Percentiles rank a stretch among this genome's conserved stretches.
These are phyloP conservation scores for Incurvaria masculella DNA, from an alignment of 2,888 invertebrate species.

Conservation along the genomic window DNA sequence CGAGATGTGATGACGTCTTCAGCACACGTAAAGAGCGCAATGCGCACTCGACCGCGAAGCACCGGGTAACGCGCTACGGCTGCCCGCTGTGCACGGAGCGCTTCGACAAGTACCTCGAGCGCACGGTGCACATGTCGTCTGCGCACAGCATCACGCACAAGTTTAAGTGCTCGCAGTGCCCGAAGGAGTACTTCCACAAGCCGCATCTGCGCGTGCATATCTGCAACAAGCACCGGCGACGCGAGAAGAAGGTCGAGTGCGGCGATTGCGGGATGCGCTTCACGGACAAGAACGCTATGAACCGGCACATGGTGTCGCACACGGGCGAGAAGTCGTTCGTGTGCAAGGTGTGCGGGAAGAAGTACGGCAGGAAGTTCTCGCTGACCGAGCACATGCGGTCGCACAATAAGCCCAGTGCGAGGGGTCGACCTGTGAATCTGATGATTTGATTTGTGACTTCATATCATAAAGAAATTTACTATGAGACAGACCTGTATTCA, in stretches of 20 bases:
- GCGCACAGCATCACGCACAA: slow-evolving; percentile 46
- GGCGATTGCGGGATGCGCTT: slow-evolving; percentile 46
- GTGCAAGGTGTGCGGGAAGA: slow-evolving; percentile 42
- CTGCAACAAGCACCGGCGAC: slow-evolving; percentile 38
- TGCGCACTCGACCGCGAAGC: slow-evolving; percentile 44
- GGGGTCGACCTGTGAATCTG: background rate
- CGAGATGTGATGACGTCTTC: slow-evolving; percentile 37
- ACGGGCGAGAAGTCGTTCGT: slow-evolving; percentile 42
- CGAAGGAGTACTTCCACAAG: background rate
- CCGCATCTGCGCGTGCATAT: background rate
- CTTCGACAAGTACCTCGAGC: slow-evolving; percentile 40
- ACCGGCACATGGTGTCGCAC: slow-evolving; percentile 44
- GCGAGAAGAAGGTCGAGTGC: slow-evolving; percentile 45
- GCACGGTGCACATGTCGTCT: slow-evolving; percentile 45
- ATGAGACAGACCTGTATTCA: no score
- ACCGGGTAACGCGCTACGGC: slow-evolving; percentile 39
- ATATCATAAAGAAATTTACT: no score
- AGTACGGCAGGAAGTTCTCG: slow-evolving; percentile 26
- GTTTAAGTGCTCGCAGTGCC: slow-evolving; percentile 17
- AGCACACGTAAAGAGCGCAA: slow-evolving; percentile 42
- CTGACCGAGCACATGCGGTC: slow-evolving; percentile 2
- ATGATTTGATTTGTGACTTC: background rate
- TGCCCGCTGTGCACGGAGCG: slow-evolving; percentile 43
- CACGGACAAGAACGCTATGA: slow-evolving; percentile 42
- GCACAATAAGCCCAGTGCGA: slow-evolving; percentile 13